phyloP scores from a whole-genome alignment of 92 coral and sea anemone species.

The Bergia sp. region DNA sequence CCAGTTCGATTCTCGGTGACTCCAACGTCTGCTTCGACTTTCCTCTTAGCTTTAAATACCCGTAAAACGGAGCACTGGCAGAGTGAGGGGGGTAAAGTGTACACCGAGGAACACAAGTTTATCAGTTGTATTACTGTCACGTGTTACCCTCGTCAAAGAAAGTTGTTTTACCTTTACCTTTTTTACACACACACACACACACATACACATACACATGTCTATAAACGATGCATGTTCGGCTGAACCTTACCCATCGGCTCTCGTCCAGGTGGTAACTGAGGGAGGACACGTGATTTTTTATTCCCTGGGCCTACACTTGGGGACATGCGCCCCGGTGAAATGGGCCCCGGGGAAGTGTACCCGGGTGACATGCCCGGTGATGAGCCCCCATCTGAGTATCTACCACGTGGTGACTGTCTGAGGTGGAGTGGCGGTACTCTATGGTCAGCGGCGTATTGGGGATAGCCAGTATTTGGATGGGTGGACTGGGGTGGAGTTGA shows the following conservation, averaged over 20 bases:
- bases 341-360: constrained; percentile 84
- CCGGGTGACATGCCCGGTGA: constrained; percentile 87
- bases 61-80: too few species aligned
- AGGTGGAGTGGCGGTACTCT: constrained; percentile 84
- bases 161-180: too few species aligned
- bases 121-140: too few species aligned
- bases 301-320: constrained; percentile 89
- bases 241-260: constrained; percentile 89
- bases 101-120: too few species aligned
- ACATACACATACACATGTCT: too few species aligned
- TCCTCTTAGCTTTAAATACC: too few species aligned
- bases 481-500: constrained; percentile 68
- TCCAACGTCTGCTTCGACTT: too few species aligned
- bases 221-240: background rate
- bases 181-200: too few species aligned
- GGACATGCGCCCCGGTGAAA: constrained; percentile 91
- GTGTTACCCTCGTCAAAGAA: too few species aligned
- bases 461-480: constrained; percentile 69
- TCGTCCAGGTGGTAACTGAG: constrained; percentile 88
- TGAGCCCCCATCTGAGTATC: constrained; percentile 80
- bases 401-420: constrained; percentile 79
- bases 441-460: constrained; percentile 84
- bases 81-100: too few species aligned
- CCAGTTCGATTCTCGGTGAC: too few species aligned
- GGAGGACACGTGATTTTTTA: constrained; percentile 91